These are phyloP conservation scores for Sus scrofa DNA, from an alignment of 2,113 vertebrate species.

Conservation along the genomic window T2T-Sscrofa CM000812.6:224577501-224578000, in stretches of 20 bases:
- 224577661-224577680: not conserved
- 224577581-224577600: constrained; percentile 56
- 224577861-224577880: not conserved
- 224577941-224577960: not conserved
- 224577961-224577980: too few species aligned
- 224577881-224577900: not conserved
- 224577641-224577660: constrained; percentile 69
- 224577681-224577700: not conserved
- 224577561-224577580: constrained; percentile 79
- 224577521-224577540: constrained; percentile 87
- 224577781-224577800: not conserved
- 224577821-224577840: not conserved
- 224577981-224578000: not conserved
- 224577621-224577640: not conserved
- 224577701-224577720: not conserved
- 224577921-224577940: not conserved
- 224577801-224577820: not conserved
- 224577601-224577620: constrained; percentile 20
- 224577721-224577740: constrained; percentile 33
- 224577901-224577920: not conserved
- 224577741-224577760: not conserved
- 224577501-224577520: constrained; percentile 84
- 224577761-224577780: not conserved
- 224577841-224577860: not conserved
- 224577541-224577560: constrained; percentile 80